These are phyloP conservation scores for Dipodomys merriami DNA, from an alignment of 2,113 vertebrate genomes.

Conservation along the genomic window DNA sequence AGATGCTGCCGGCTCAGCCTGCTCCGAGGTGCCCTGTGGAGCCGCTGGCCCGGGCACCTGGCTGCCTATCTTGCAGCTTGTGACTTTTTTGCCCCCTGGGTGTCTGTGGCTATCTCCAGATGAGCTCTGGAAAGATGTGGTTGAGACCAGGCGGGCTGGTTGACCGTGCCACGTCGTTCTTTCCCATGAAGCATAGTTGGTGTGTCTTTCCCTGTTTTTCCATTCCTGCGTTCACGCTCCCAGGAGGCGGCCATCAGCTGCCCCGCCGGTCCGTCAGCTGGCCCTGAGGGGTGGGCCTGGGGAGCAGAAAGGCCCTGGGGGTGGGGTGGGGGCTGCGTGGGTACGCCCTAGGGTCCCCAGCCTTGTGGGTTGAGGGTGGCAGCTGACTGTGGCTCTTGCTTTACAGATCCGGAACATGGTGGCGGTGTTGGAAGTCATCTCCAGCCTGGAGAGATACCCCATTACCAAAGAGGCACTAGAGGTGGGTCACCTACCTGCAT, in stretches of 20 bases:
- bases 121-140: background rate
- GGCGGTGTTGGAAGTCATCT: constrained; percentile 97
- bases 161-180: background rate
- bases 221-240: no score
- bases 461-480: constrained; percentile 99
- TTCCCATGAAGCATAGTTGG: background rate
- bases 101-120: background rate
- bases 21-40: no score
- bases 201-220: background rate
- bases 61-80: background rate
- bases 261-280: no score
- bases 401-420: constrained; percentile 97
- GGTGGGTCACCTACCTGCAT: constrained; percentile 84
- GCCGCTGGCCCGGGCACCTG: no score
- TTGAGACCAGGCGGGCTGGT: background rate
- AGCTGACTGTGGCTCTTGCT: constrained; percentile 68
- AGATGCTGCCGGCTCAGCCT: no score
- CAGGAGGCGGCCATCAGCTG: no score
- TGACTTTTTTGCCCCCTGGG: no score
- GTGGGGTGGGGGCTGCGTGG: no score
- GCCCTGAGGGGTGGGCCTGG: no score
- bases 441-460: constrained; percentile 96
- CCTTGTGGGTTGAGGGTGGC: background rate
- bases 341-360: background rate
- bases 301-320: background rate